Evolutionary conservation across 2,113 vertebrate genomes (phyloP), one percentile per base, ranked within the genome.

Genomic region (Campylorhamphus procurvoides): DNA sequence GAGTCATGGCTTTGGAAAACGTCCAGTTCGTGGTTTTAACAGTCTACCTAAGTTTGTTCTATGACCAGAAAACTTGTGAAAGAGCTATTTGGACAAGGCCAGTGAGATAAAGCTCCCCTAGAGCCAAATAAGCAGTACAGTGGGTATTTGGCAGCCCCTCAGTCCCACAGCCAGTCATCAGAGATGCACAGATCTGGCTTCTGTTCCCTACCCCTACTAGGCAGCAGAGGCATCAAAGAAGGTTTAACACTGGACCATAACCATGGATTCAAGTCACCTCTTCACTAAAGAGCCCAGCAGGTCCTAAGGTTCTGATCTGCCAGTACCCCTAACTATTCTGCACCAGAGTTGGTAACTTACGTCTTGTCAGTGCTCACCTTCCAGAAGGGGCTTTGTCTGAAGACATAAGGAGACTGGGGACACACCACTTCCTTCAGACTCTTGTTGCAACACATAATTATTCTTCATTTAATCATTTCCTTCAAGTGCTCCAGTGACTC

Each of bases 381-480:
- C 63, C 60, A 60, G 49, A 53, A 81, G 14, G 28, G 42, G 18
- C 28, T 85, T 73, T 56, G 18, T 55, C 53, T 76, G 52, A 91
- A 78, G 55, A 28, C 12, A 37, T 29, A 23, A 80, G 59, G 55
- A 87, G 37, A 37, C 12, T 33, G 19, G 33, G 46, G 50, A 77
- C 33, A 69, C 12, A 9, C 10, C 35, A 27, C 46, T 89, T 82
- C 58, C 69, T 92, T 49, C 49, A 87, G 58, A 27, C 56, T 77
- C 44, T 28, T 55, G 18, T 59, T 92, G 68, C 64, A 93, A 84
- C 52, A 72, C 13, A 16, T 39, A 74, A 60, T 89, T 77, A 81
- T 33, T 59, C 50, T 50, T 86, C 39, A 92, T 89, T 91, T 82
- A 75, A 84, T 68, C 23, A 68, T 72, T 94, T 94, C 64, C 76